A percentile compares a stretch with the other conserved stretches of the same genome.
phyloP scores from a whole-genome alignment of 2,888 invertebrate genomes.

The Hirtodrosophila trivittata region DNA sequence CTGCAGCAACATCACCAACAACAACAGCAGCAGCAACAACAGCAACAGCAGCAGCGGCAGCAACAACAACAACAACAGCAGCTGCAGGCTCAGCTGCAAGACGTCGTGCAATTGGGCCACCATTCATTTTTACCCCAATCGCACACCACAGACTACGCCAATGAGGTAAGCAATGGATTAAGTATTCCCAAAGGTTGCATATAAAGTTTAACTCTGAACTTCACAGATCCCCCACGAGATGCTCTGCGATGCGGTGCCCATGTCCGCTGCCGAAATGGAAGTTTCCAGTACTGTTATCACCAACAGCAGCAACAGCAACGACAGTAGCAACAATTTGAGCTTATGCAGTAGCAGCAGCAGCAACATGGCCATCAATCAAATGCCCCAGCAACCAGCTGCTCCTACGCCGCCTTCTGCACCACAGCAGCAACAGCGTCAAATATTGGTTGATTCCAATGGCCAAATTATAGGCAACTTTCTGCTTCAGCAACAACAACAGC shows the following conservation, averaged over 20 bases:
- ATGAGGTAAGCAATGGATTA: constrained; percentile 55
- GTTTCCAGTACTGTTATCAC: constrained; percentile 85
- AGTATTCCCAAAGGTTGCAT: neutral
- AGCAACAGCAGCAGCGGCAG: constrained; percentile 56
- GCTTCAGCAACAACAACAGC: constrained; percentile 70
- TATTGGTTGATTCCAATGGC: constrained; percentile 82
- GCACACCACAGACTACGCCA: constrained; percentile 59
- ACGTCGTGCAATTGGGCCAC: constrained; percentile 61
- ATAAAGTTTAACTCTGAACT: neutral
- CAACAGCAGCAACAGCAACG: constrained; percentile 82
- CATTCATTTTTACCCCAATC: constrained; percentile 64
- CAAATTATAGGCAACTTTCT: constrained; percentile 82
- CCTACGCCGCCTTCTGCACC: constrained; percentile 28
- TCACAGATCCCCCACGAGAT: constrained; percentile 84
- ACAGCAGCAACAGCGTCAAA: constrained; percentile 79
- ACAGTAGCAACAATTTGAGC: constrained; percentile 80
- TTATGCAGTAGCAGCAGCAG: constrained; percentile 76
- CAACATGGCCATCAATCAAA: constrained; percentile 50
- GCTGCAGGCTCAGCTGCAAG: constrained; percentile 57
- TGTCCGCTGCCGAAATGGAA: constrained; percentile 86
- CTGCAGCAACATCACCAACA: constrained; percentile 78
- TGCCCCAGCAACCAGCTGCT: constrained; percentile 49
- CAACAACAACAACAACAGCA: constrained; percentile 58
- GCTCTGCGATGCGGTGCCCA: constrained; percentile 86
- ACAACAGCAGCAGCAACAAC: constrained; percentile 59